These are phyloP conservation scores for Nezara viridula DNA, from an alignment of 2,888 invertebrate genomes.

Conservation along the genomic window DNA sequence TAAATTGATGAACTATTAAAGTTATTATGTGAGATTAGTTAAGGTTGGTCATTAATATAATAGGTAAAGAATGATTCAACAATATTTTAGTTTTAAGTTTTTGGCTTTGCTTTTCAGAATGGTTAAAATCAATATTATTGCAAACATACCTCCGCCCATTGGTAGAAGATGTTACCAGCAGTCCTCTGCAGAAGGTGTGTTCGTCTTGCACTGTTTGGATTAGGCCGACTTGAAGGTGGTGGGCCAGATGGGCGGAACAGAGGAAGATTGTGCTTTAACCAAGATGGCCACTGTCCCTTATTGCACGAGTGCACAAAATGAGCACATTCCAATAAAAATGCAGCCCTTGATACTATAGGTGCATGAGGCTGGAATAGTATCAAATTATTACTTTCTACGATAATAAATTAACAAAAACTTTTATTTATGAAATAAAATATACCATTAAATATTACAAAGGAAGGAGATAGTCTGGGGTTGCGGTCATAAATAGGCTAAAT, in stretches of 20 bases:
- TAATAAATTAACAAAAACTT: neutral
- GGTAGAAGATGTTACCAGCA: slow-evolving; percentile 97
- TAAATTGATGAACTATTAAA: too few species aligned
- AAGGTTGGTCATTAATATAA: too few species aligned
- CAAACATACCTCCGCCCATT: slow-evolving; percentile 88
- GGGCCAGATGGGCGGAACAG: slow-evolving; percentile 82
- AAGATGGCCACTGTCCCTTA: slow-evolving; percentile 97
- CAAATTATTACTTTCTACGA: slow-evolving; percentile 46
- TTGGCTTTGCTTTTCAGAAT: too few species aligned
- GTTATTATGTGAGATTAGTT: too few species aligned
- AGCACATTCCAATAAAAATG: slow-evolving; percentile 93
- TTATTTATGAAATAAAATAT: too few species aligned
- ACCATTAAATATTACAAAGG: too few species aligned
- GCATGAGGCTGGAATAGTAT: slow-evolving; percentile 81
- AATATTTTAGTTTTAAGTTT: too few species aligned
- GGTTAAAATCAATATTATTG: too few species aligned
- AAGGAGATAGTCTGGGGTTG: too few species aligned
- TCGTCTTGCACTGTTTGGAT: slow-evolving; percentile 74
- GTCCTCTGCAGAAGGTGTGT: slow-evolving; percentile 85
- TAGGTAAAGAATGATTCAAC: too few species aligned
- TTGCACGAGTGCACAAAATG: slow-evolving; percentile 98
- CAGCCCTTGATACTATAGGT: slow-evolving; percentile 92
- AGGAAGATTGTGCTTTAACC: slow-evolving; percentile 92
- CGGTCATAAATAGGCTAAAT: too few species aligned
- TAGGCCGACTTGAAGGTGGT: slow-evolving; percentile 68